Base-by-base conservation (phyloP, 2,113 vertebrate species). In the Bujurquina vittata region DNA sequence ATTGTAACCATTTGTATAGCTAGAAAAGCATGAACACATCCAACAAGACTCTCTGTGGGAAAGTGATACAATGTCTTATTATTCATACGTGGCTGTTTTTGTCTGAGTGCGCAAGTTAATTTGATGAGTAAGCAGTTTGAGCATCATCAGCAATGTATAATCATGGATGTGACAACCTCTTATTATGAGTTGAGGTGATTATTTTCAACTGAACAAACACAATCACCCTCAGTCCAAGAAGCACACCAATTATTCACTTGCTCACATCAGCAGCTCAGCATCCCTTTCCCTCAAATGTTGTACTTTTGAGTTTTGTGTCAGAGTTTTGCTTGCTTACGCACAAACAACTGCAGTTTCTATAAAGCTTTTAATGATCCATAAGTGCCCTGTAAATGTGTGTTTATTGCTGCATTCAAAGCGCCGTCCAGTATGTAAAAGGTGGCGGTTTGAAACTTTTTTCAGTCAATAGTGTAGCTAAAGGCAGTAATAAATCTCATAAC, bases 161-260 rank as follows among this genome's bases (percentile, higher is more conserved):
- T 93, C 88, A 89, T 84, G 75, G 82, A 84, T 81, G 89, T 94
- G 92, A 94, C 93, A 95, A 87, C 87, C 82, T 83, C 79, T 89
- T 67, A 94, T 94, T 94, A 95, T 80, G 87, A 84, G 72, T 84
- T 80, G 80, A 93, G 91, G 87, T 69, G 84, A 93, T 94, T 92
- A 92, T 93, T 92, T 94, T 93, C 86, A 87, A 88, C 84, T 69
- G 84, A 93, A 86, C 84, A 87, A 88, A 90, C 84, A 83, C 74
- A 84, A 92, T 91, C 90, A 75, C 63, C 76, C 80, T 5, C 29
- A 56, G 63, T 72, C 72, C 33, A 52, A 87, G 81, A 58, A 56
- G 74, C 81, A 60, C 56, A 75, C 81, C 81, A 62, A 88, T 88
- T 89, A 59, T 89, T 92, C 60, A 40, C 79, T 91, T 85, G 86